These are phyloP conservation scores for Pherbina coryleti DNA, from an alignment of 2,888 invertebrate genomes.

Conservation along the genomic window DNA sequence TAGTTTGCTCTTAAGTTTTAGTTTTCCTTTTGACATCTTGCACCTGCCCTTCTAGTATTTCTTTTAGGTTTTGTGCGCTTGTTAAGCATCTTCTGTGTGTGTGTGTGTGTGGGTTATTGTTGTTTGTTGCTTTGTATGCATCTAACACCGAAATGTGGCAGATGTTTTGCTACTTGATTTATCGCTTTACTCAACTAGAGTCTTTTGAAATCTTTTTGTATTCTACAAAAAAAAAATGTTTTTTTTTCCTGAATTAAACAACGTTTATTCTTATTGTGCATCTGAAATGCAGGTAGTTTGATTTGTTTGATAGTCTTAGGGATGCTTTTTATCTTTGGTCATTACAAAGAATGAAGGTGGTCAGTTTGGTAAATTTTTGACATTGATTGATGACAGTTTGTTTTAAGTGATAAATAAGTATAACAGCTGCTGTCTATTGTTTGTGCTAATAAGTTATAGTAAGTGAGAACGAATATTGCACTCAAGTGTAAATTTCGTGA, in stretches of 20 bases:
- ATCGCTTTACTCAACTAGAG: not conserved
- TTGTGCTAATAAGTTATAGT: not conserved
- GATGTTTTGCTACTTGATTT: slow-evolving; percentile 12
- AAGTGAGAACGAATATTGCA: not conserved
- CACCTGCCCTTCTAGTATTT: slow-evolving; percentile 25
- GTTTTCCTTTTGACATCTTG: slow-evolving; percentile 26
- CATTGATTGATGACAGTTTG: not conserved
- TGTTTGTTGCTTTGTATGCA: not conserved
- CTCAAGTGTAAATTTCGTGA: no score
- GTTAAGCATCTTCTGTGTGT: not conserved
- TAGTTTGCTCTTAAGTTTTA: not conserved
- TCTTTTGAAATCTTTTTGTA: not conserved
- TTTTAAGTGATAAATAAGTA: not conserved
- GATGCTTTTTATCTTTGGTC: not conserved
- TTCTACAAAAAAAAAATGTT: no score
- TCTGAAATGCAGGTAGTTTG: not conserved
- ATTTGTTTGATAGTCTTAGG: not conserved
- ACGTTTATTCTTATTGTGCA: no score
- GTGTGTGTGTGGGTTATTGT: not conserved
- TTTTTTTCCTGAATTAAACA: not conserved
- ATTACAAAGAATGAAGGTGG: not conserved
- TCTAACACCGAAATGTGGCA: not conserved
- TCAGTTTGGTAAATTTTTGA: not conserved
- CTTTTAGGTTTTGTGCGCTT: not conserved
- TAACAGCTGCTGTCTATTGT: slow-evolving; percentile 4